Base-by-base conservation (phyloP, 2,797 vertebrate species). In the Enteromius thamalakanensis region DNA sequence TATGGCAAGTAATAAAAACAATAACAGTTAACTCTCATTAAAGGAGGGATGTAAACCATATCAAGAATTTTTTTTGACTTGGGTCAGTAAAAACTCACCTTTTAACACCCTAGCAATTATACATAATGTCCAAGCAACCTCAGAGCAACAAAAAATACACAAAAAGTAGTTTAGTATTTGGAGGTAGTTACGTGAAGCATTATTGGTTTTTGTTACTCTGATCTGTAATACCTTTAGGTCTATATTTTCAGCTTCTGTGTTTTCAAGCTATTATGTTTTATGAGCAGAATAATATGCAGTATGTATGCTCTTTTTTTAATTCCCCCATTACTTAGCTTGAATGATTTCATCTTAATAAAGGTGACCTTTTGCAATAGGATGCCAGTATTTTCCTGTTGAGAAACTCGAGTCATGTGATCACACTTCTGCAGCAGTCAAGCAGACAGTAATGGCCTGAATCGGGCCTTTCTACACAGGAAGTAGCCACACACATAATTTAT, bases 321-420 rank as follows among this genome's bases (percentile, higher is more conserved):
- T 80, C 51, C 37, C n/a, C 37, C 3, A 6, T 71, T 60, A 45
- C 67, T 32, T 3, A 21, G 67, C 67, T 71, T 80, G 79, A 60
- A 80, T 71, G 79, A 71, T 80, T 71, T 47, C 32, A 37, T 80
- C n/a, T 42, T 55, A 34, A 70, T 80, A 71, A 80, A 60, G 8
- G 37, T 71, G 79, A 80, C 23, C 79, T 71, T 80, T 80, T 42
- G 68, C 37, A 32, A 26, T 55, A 71, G 26, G 23, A 55, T 40
- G 23, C 34, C 55, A 49, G 42, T 72, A 15, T 72, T 62, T 71
- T 64, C 26, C 69, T 49, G 26, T 72, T 49, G 69, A 69, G 49
- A 53, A 79, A 6, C 47, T n/a, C 2, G 2, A 49, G 55, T 81
- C 26, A 58, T 72, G 53, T 72, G 40, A 62, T 72, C 21, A 3